Evolutionary conservation across 2,888 invertebrate species (phyloP), one percentile per base, ranked within the genome.

Genomic region (Ophion ventricosus): DNA sequence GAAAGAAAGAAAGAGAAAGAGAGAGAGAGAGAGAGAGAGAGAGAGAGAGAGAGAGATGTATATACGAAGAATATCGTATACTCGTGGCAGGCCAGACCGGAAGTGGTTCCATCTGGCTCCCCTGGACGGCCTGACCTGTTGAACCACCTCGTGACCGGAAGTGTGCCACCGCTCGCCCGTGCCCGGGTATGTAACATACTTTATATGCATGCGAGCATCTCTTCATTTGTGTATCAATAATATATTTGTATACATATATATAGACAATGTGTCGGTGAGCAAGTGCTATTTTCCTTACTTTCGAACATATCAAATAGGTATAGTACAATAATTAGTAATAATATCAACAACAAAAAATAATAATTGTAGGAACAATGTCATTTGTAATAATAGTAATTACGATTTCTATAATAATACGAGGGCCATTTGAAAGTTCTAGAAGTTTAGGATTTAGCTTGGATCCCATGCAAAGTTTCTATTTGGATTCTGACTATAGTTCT

Each of bases 121-220:
- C 91, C 91, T 86, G 76, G 90, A 91, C 90, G 91, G 92, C 91
- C 91, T 93, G 93, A 93, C 93, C 93, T 93, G 93, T 92, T 93
- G 93, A 93, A 93, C 93, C 93, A 93, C 92, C 93, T 93, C 93
- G 91, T 91, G 92, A 92, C 93, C 93, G 93, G 93, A 93, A 92
- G 92, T 91, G 90, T 90, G 91, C 90, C 88, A 90, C 89, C 90
- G 77, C 90, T 91, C 90, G 89, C 86, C 88, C 86, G 84, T 66
- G 63, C 79, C 57, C 64, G 43, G 40, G 26, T 54, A 69, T n/a
- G 69, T 43, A 61, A 79, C 69, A 75, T 56, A 67, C 77, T 35
- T 72, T 49, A 35, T 69, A 70, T 40, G 43, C 17, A 40, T 40
- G 56, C 25, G 54, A 26, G 56, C 25, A 57, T 25, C 23, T 29